Base-by-base conservation (phyloP, 2,797 vertebrate species). In the Parauchenoglanis ngamensis region DNA sequence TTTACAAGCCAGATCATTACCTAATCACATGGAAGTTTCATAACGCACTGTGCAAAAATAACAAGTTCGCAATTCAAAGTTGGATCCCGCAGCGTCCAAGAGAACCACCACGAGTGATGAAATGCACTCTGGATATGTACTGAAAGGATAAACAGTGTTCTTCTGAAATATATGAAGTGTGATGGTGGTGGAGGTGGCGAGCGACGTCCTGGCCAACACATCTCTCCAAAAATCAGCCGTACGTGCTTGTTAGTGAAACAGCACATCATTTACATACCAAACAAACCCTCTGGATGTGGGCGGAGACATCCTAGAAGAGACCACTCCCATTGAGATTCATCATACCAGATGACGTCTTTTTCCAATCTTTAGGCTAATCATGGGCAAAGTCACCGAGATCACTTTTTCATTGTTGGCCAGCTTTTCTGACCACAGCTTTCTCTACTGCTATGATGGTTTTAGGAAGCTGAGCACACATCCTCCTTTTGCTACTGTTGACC, bases 401-500 rank as follows among this genome's bases (percentile, higher is more conserved):
- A n/a, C 44, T 52, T 2, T n/a, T n/a, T 77, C 23, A 46, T 28
- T 49, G 25, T 61, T 68, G 28, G 67, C 52, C 57, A 1, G 25
- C 21, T 44, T 40, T 7, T 8, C 13, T 11, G 23, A 10, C 31
- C 52, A 57, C 31, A 40, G 28, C 31, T 56, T 72, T 31, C 67
- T 54, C 63, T 83, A 28, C n/a, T n/a, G 13, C 31, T 67, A 28
- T 21, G 46, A 56, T 70, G n/a, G 3, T 8, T 68, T 49, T 35
- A 68, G 46, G 23, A 88, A 73, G 6, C 40, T 11, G 40, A 35
- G 73, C 25, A 61, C 13, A 75, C 78, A 23, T 68, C 81, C 80
- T 87, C 28, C 46, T 68, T 57, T 28, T 35, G 7, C 75, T 44
- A 57, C 52, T 84, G 87, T 72, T 79, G 49, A 78, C n/a, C 46